Evolutionary conservation across 2,888 invertebrate species (phyloP), one percentile per base, ranked within the genome.

Genomic region (Drosophila kanekoi): DNA sequence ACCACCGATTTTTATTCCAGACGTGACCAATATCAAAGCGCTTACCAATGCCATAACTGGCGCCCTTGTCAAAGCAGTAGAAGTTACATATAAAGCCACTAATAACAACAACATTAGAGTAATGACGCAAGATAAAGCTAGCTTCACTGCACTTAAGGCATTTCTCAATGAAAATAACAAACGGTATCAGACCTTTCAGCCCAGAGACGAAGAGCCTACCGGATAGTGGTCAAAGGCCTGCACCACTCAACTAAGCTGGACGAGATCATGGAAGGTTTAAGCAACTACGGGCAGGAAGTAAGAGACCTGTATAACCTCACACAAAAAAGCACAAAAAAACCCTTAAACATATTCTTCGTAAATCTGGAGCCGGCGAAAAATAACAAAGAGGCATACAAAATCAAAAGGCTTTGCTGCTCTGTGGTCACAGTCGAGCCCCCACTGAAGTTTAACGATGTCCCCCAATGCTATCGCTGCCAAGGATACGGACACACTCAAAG

Each of bases 391-490:
- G 6, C 23, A 23, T 23, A 6, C 23, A 23, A 23, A 23, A 23
- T 23, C 23, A 23, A 23, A 23, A 23, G 23, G 6, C 6, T 23
- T 23, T 23, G 23, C 23, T 23, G 23, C 23, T 23, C 23, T 23
- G 6, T 23, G 23, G 23, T 23, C 6, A 23, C 23, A 23, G 23
- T 23, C 6, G 23, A 23, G 23, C 23, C 23, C 5, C 23, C 23
- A 23, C 5, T 23, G 23, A 23, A 23, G 5, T 23, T 23, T 23
- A 23, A 23, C 10, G 41, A 64, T 3, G 37, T 58, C 0, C 8
- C 62, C 0, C 68, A 72, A 23, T 69, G 68, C 47, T 68, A 49
- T 23, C 57, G 65, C 6, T 72, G 69, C 44, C 75, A 72, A 35
- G 51, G 62, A 1, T 66, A 69, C 43, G 65, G 64, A 1, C 68